Evolutionary conservation across 2,888 invertebrate genomes (phyloP), one percentile per base, ranked within the genome.

Genomic region (Osmoderma eremita): DNA sequence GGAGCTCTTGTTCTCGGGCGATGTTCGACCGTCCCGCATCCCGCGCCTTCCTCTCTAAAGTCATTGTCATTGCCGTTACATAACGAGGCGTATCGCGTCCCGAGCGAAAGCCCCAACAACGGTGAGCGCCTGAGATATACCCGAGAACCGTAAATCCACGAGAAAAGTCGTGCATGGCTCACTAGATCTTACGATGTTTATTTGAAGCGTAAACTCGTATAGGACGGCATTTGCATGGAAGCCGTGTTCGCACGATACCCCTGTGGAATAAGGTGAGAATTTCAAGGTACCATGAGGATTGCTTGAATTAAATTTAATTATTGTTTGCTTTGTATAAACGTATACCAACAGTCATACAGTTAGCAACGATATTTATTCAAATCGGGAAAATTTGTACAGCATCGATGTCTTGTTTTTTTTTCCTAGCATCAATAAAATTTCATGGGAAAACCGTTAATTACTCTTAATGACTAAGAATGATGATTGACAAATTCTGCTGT

Each of bases 51-150:
- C 45, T 36, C 22, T n/a, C 39, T 54, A 41, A 56, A 20, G 41
- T 42, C 56, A 18, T 10, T 56, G 50, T 17, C 15, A 51, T 51
- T 56, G 56, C 22, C 42, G 41, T 56, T 22, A 56, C 41, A 41
- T 56, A 41, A 56, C 56, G 56, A 56, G 56, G 56, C 41, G 41
- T 56, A 56, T 56, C 56, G 41, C 22, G 6, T 56, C 56, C 20
- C 5, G n/a, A 22, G 56, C 22, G 42, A 41, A 42, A 42, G 20
- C 39, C 22, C 2, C 22, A 20, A 42, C 41, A 13, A 56, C 42
- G 56, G 42, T 56, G 56, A 22, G 13, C 41, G 24, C 22, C 13
- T 5, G 56, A 56, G 56, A 56, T 56, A 56, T 24, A 56, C 41
- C 17, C 22, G 56, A 41, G 56, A 42, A 42, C 24, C 56, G 56